phyloP scores from a whole-genome alignment of 2,888 invertebrate genomes.

The Sesia bembeciformis region DNA sequence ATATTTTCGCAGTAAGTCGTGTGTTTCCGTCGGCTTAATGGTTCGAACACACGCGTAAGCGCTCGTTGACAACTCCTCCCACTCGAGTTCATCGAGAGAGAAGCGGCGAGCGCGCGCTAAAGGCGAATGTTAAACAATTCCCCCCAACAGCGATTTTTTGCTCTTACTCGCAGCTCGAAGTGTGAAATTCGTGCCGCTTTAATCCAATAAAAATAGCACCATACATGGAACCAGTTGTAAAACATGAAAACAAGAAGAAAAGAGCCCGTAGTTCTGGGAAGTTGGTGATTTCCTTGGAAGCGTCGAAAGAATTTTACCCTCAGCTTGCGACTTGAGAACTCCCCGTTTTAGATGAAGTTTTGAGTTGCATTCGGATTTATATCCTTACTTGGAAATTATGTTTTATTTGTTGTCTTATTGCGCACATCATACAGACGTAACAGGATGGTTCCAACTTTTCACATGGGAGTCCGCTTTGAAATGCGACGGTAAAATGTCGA shows the following conservation, averaged over 20 bases:
- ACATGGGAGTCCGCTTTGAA: not conserved
- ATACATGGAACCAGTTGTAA: constrained; percentile 2
- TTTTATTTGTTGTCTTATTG: too few relatives aligned
- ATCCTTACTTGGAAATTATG: too few relatives aligned
- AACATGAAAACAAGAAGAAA: not conserved
- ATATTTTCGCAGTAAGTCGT: not conserved
- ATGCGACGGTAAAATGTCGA: not conserved
- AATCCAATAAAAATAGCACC: constrained; percentile 28
- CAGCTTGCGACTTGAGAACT: too few relatives aligned
- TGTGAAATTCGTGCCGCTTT: constrained; percentile 43
- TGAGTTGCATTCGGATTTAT: too few relatives aligned
- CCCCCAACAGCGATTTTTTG: constrained; percentile 26
- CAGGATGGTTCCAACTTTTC: too few relatives aligned
- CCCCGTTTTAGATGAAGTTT: too few relatives aligned
- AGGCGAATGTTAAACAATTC: constrained; percentile 38
- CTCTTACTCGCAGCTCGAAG: constrained; percentile 31
- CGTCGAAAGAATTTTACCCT: not conserved
- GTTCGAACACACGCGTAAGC: not conserved
- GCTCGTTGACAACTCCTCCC: constrained; percentile 19
- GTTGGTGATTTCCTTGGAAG: not conserved
- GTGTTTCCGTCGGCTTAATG: not conserved
- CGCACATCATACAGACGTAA: too few relatives aligned
- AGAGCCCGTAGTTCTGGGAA: not conserved
- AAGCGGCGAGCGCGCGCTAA: constrained; percentile 20
- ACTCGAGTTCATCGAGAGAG: constrained; percentile 22